Base-by-base conservation (phyloP, 2,888 invertebrate species). In the Chirona hameri region DNA sequence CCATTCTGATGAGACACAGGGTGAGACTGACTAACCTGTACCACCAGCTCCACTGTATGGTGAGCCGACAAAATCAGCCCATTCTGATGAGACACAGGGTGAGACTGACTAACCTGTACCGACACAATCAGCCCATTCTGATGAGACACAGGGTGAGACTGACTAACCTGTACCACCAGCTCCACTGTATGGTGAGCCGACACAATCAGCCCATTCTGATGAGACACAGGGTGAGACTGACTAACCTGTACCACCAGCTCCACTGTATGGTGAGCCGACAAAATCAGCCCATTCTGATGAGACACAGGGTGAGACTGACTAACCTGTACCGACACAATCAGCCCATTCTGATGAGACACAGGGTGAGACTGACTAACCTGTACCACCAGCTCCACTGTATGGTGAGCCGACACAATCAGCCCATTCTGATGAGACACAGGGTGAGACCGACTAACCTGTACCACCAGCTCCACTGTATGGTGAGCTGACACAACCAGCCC, bases 281-380 rank as follows among this genome's bases (percentile, higher is more conserved):
- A n/a, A 65, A 65, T 60, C 21, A 9, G 7, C 3, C 60, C 2
- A 60, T 60, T 60, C 24, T 18, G 14, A 60, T 3, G 60, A 65
- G 10, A 10, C 10, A 10, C 0, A 27, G 10, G n/a, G 7, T 60
- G 7, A 60, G 24, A 24, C 60, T 24, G 48, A 52, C 80, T 55
- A 10, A 80, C 80, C 80, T 80, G 24, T 9, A 80, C 48, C 15
- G n/a, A n/a, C n/a, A n/a, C n/a, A n/a, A n/a, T n/a, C n/a, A n/a
- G n/a, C n/a, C n/a, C n/a, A n/a, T n/a, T n/a, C n/a, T n/a, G n/a
- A n/a, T n/a, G n/a, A n/a, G n/a, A n/a, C n/a, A 39, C 39, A 39
- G 39, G 2, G 39, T 2, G 39, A 39, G 4, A 7, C 39, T 39
- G 2, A n/a, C 39, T 39, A 39, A 39, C 39, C 39, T 5, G 39